Percentiles rank a stretch among this genome's conserved stretches.
Conservation (phyloP, 2,113 vertebrate species). For the Engraulis encrasicolus region DNA sequence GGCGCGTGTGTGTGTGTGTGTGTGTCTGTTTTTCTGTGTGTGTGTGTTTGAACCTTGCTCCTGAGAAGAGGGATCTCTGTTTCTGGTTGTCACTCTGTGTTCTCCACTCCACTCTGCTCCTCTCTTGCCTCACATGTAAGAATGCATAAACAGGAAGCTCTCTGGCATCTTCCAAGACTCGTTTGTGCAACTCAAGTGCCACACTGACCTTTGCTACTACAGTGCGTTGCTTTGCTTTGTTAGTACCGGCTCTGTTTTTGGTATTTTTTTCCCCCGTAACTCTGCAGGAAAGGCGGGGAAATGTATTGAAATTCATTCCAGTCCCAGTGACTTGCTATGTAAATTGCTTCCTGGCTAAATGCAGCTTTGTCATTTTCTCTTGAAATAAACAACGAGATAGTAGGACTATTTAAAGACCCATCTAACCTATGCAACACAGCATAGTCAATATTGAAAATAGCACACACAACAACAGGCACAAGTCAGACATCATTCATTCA, state of each 20-base stretch:
- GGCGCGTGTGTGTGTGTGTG: neutral
- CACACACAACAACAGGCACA: neutral
- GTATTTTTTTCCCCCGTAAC: slow-evolving; percentile 1
- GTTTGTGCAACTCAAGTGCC: neutral
- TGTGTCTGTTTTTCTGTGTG: neutral
- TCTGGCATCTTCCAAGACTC: slow-evolving; percentile 10
- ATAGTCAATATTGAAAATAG: neutral
- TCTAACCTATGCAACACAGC: neutral
- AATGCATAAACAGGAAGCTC: neutral
- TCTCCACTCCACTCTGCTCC: neutral
- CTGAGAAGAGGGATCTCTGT: neutral
- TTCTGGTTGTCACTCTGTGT: no score
- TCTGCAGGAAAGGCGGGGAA: slow-evolving; percentile 18
- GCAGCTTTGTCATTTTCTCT: slow-evolving; percentile 6
- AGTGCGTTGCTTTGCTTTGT: neutral
- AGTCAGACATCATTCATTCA: neutral
- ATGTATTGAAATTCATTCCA: slow-evolving; percentile 42
- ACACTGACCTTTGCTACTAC: neutral
- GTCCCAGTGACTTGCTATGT: slow-evolving; percentile 4
- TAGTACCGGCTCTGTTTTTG: neutral
- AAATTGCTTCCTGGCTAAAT: neutral
- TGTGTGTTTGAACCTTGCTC: neutral
- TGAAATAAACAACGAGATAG: neutral
- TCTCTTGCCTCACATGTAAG: neutral
- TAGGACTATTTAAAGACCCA: neutral